A percentile compares a stretch with the other conserved stretches of the same genome.
These are phyloP conservation scores for Sminthurides bifidus DNA, from an alignment of 1,140 invertebrate genomes.

Conservation along the genomic window DNA sequence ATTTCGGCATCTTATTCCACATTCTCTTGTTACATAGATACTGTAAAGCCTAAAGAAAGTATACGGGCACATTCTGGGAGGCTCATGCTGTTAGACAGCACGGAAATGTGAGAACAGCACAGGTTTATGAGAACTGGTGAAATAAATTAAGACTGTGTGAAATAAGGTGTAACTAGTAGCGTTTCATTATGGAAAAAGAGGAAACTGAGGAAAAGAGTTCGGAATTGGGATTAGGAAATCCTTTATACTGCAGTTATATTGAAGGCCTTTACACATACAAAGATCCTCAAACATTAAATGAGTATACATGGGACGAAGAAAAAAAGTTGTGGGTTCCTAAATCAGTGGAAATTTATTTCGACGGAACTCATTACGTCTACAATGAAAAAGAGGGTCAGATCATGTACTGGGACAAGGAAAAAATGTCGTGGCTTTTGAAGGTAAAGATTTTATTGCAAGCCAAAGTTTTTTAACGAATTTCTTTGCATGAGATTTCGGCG, in stretches of 20 bases:
- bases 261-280: slow-evolving; percentile 31
- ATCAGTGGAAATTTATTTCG: slow-evolving; percentile 35
- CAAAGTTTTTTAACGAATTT: too few relatives aligned
- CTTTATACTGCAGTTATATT: slow-evolving; percentile 24
- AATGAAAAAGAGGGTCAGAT: slow-evolving; percentile 75
- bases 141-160: too few relatives aligned
- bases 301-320: slow-evolving; percentile 25
- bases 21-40: too few relatives aligned
- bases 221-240: slow-evolving; percentile 16
- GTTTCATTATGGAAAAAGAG: too few relatives aligned
- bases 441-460: slow-evolving; percentile 39
- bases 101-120: too few relatives aligned
- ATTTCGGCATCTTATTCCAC: too few relatives aligned
- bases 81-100: too few relatives aligned
- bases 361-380: slow-evolving; percentile 51
- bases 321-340: slow-evolving; percentile 17
- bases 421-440: slow-evolving; percentile 92
- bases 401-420: slow-evolving; percentile 81
- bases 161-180: too few relatives aligned
- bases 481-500: neutral
- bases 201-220: neutral
- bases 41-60: too few relatives aligned
- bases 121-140: too few relatives aligned
- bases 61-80: too few relatives aligned
- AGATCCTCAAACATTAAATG: slow-evolving; percentile 18